Base-by-base conservation (phyloP, 2,888 invertebrate species). In the Leptopterna dolabrata region DNA sequence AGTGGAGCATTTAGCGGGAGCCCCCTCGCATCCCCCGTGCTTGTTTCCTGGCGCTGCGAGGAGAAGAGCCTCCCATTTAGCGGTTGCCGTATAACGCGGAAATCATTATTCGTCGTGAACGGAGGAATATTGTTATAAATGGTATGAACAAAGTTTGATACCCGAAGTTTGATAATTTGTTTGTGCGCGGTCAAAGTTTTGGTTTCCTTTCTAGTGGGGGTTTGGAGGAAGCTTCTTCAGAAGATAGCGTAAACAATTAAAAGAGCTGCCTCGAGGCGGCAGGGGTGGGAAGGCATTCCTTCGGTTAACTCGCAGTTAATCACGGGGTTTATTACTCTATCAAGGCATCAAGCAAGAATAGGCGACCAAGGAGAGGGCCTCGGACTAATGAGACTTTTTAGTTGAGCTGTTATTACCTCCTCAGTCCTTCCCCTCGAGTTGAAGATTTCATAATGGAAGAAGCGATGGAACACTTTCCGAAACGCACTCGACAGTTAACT, bases 271-370 rank as follows among this genome's bases (percentile, higher is more conserved):
- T 36, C 9, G 24, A 63, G 24, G 63, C 24, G 63, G 63, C 24
- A 9, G 63, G 24, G 63, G 63, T 19, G 24, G 63, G 16, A 73
- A 73, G 73, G 73, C 30, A 73, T 73, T 73, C 73, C 73, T 73
- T 36, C 36, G 73, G 73, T 73, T 30, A 73, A 73, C 73, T 73
- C 73, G 73, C 73, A 73, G 73, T 73, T 73, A 73, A 73, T 73
- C 73, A 73, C 73, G 73, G 73, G 70, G 73, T 73, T 73, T 73
- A 73, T 73, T 73, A 73, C 73, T 73, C 73, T 73, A 73, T 73
- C 73, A 73, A 73, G 73, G 4, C 36, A 73, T 73, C 73, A 63
- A 63, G 63, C 63, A 63, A 63, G 63, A 63, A 63, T 63, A 63
- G 63, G 24, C 63, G 63, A 63, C 63, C 63, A 27, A 27, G 63